Evolutionary conservation across 1,140 invertebrate genomes (phyloP).

Genomic region (Uloborus diversus): DNA sequence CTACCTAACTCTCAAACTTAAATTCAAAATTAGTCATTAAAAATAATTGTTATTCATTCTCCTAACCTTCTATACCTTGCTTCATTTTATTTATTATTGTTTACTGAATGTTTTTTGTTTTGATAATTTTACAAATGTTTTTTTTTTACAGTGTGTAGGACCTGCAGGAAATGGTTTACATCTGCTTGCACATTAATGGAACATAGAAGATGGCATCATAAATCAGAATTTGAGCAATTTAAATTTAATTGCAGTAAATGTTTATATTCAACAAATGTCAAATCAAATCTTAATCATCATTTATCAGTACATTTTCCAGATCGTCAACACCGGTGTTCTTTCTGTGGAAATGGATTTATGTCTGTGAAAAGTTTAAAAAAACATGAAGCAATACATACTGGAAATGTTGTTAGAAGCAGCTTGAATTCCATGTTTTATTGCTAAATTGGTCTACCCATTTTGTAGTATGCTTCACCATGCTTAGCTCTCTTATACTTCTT

Average conservation of each 20-base stretch:
- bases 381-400: background rate
- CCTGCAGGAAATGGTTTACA: background rate
- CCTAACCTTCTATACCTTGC: too few species aligned
- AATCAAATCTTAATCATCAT: background rate
- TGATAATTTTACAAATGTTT: too few species aligned
- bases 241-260: background rate
- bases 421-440: too few species aligned
- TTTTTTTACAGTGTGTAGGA: background rate
- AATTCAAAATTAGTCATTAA: too few species aligned
- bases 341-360: background rate
- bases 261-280: background rate
- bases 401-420: too few species aligned
- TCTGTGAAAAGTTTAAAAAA: background rate
- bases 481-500: too few species aligned
- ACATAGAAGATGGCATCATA: background rate
- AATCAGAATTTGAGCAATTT: background rate
- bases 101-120: too few species aligned
- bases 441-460: too few species aligned
- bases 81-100: too few species aligned
- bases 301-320: background rate
- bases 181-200: background rate
- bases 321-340: background rate
- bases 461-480: too few species aligned
- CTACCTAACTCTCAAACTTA: too few species aligned
- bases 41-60: too few species aligned